Conservation (phyloP, 2,113 vertebrate species). For the Tursiops truncatus region DNA sequence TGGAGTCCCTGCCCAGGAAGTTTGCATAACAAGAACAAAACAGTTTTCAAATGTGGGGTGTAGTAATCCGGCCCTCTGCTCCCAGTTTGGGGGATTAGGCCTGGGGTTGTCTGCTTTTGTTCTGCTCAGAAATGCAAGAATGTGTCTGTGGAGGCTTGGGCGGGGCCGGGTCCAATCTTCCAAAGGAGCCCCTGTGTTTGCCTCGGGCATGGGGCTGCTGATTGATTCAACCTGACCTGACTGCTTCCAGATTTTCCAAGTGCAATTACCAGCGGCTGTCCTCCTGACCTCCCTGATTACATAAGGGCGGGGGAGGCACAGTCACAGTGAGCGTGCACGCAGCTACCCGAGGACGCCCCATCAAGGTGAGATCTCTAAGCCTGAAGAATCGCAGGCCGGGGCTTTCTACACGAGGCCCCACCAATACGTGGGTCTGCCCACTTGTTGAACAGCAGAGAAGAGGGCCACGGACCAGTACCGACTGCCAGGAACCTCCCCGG, state of each 20-base stretch:
- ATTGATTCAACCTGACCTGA: slow-evolving; percentile 10
- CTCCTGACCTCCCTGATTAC: not conserved
- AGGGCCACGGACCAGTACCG: not conserved
- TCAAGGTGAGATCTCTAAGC: not conserved
- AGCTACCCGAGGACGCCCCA: not conserved
- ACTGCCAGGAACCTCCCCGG: not conserved
- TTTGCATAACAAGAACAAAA: slow-evolving; percentile 40
- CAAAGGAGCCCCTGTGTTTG: slow-evolving; percentile 8
- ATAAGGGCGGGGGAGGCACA: not conserved
- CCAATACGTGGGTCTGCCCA: not conserved
- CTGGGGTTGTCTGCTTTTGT: slow-evolving; percentile 45
- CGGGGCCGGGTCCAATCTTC: not conserved
- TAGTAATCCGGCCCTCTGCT: not conserved
- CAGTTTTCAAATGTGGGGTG: slow-evolving; percentile 38
- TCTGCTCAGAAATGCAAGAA: slow-evolving; percentile 49
- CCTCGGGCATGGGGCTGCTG: not conserved
- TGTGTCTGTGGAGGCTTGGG: slow-evolving; percentile 23
- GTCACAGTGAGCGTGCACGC: not conserved
- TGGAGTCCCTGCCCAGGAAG: slow-evolving; percentile 37
- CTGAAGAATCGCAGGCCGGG: rapidly evolving
- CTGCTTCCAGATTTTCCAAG: not conserved
- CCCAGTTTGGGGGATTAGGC: slow-evolving; percentile 43
- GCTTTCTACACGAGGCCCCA: not conserved
- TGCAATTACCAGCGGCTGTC: not conserved
- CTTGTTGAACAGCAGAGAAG: not conserved